A percentile compares a stretch with the other conserved stretches of the same genome.
phyloP scores from a whole-genome alignment of 2,797 vertebrate species.

The Crocidura indochinensis region DNA sequence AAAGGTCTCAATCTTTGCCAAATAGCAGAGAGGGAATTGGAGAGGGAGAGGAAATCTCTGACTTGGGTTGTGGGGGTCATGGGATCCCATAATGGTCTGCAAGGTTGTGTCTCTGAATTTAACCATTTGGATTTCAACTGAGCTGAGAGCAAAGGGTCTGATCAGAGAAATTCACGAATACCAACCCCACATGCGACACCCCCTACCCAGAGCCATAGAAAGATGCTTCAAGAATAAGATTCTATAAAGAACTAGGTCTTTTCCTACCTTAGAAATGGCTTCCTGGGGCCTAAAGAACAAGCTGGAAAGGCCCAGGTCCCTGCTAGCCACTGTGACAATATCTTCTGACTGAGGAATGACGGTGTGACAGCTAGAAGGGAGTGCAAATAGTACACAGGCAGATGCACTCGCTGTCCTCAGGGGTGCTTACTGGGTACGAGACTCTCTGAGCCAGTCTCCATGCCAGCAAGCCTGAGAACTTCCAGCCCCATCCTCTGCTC shows the following conservation, averaged over 20 bases:
- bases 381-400: neutral
- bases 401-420: neutral
- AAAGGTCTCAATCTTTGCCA: too few relatives aligned
- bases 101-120: too few relatives aligned
- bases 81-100: too few relatives aligned
- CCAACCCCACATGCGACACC: too few relatives aligned
- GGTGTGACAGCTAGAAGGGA: neutral
- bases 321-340: too few relatives aligned
- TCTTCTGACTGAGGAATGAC: neutral
- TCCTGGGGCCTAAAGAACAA: neutral
- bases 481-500: neutral
- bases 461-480: neutral
- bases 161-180: too few relatives aligned
- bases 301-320: neutral
- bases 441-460: neutral
- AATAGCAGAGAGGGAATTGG: too few relatives aligned
- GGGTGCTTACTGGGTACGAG: neutral
- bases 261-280: slow-evolving; percentile 40
- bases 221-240: neutral
- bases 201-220: neutral
- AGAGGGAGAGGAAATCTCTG: too few relatives aligned
- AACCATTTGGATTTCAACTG: too few relatives aligned
- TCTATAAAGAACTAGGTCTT: neutral
- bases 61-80: too few relatives aligned
- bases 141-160: too few relatives aligned